phyloP scores from a whole-genome alignment of 2,888 invertebrate species.

The Drosophila macrospina region DNA sequence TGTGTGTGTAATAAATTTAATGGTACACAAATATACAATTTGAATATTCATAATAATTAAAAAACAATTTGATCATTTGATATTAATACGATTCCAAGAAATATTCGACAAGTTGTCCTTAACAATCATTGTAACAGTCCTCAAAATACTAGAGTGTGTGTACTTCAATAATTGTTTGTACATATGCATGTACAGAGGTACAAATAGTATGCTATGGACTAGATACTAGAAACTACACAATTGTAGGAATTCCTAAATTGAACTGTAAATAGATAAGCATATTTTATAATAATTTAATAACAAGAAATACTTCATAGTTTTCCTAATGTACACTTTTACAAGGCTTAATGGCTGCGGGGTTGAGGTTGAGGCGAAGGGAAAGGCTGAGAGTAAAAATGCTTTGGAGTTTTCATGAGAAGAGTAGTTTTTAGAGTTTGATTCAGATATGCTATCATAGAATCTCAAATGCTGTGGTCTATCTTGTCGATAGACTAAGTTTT shows the following conservation, averaged over 20 bases:
- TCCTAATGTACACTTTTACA: slow-evolving; percentile 45
- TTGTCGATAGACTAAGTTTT: slow-evolving; percentile 54
- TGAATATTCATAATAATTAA: slow-evolving; percentile 20
- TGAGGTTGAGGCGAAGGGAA: slow-evolving; percentile 27
- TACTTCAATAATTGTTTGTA: slow-evolving; percentile 10
- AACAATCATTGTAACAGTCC: slow-evolving; percentile 58
- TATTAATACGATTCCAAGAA: slow-evolving; percentile 40
- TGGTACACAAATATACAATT: slow-evolving; percentile 41
- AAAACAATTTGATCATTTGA: slow-evolving; percentile 35
- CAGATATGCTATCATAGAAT: slow-evolving; percentile 16
- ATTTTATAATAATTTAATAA: slow-evolving; percentile 42
- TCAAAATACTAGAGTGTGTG: slow-evolving; percentile 36
- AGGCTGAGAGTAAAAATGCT: slow-evolving; percentile 8
- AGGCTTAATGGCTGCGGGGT: slow-evolving; percentile 19
- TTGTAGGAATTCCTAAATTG: slow-evolving; percentile 23
- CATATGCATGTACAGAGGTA: slow-evolving; percentile 13
- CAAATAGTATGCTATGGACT: slow-evolving; percentile 48
- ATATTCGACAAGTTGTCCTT: slow-evolving; percentile 42
- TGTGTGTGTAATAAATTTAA: slow-evolving; percentile 20
- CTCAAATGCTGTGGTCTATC: slow-evolving; percentile 56
- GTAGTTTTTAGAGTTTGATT: slow-evolving; percentile 6
- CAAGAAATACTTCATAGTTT: slow-evolving; percentile 45
- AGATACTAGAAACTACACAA: slow-evolving; percentile 50
- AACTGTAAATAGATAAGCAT: slow-evolving; percentile 16
- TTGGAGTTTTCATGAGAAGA: slow-evolving; percentile 2